Conservation (phyloP, 1,140 invertebrate species). For the Dreissena rostriformis region DNA sequence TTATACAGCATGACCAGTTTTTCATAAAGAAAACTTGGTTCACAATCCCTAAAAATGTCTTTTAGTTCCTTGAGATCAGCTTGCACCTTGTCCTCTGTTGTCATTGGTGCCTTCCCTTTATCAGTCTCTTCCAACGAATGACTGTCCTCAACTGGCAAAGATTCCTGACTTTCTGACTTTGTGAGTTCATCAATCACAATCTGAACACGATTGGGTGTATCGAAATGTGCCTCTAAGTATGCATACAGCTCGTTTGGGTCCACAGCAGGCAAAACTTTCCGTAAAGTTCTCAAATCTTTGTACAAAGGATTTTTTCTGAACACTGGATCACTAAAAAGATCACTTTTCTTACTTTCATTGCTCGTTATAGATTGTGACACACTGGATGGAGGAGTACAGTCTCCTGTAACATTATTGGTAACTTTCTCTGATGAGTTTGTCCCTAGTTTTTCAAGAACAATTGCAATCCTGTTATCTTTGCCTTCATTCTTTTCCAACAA, state of each 20-base stretch:
- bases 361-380: slow-evolving; percentile 30
- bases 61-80: slow-evolving; percentile 77
- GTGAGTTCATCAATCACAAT: slow-evolving; percentile 75
- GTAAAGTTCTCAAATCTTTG: slow-evolving; percentile 71
- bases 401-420: slow-evolving; percentile 12
- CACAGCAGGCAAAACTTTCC: slow-evolving; percentile 74
- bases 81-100: slow-evolving; percentile 79
- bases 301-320: slow-evolving; percentile 70
- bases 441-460: slow-evolving; percentile 56
- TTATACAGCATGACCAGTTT: slow-evolving; percentile 61
- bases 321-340: slow-evolving; percentile 61
- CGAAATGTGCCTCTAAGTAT: slow-evolving; percentile 75
- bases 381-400: slow-evolving; percentile 33
- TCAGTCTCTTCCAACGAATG: slow-evolving; percentile 31
- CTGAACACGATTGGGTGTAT: slow-evolving; percentile 73
- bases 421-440: slow-evolving; percentile 56
- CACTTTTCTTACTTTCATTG: slow-evolving; percentile 25
- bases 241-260: slow-evolving; percentile 78
- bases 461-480: slow-evolving; percentile 56
- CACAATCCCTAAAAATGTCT: slow-evolving; percentile 81
- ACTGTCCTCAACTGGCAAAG: slow-evolving; percentile 35
- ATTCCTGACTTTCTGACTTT: slow-evolving; percentile 56
- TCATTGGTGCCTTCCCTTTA: slow-evolving; percentile 31
- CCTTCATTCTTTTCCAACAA: slow-evolving; percentile 56
- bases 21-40: slow-evolving; percentile 83